Evolutionary conservation across 2,113 vertebrate genomes (phyloP), one percentile per base, ranked within the genome.

Genomic region (Petromus typicus): DNA sequence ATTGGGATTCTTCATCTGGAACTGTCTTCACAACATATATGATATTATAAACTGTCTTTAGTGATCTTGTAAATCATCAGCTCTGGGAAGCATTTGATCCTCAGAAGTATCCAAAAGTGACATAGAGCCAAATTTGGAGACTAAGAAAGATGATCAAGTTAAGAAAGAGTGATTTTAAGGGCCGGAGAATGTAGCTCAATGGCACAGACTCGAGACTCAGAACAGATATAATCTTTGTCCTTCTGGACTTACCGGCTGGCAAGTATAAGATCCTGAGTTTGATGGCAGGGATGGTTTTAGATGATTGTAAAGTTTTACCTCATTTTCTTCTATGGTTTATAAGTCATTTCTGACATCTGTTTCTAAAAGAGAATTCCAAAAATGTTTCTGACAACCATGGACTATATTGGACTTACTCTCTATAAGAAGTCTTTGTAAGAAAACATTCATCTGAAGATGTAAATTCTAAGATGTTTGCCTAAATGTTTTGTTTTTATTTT

Each of bases 341-440:
- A 82, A 94, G 78, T 25, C 13, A 79, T 40, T 51, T 86, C 45
- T 92, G 54, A 89, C 89, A 54, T 81, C 32, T 86, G 2, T 48
- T 78, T 86, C n/a, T 90, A 90, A 94, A 93, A 80, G 67, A 87
- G 18, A 92, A 80, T 90, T 94, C 32, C 30, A 84, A 40, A 92
- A 59, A 66, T 54, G 40, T 92, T 95, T 90, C 48, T 54, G 86
- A 30, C 32, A 57, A 22, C 64, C 25, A 48, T 66, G 16, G 27
- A 71, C 73, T 90, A 43, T 86, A 40, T 37, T 89, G 30, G n/a
- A 92, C 22, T 82, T 86, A 25, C 75, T 86, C 51, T 17, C 64
- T 75, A 9, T 25, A 57, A 56, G 14, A 56, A 56, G 85, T 37
- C 67, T 69, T 69, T 69, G 66, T 69, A 37, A 22, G 8, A 69